Conservation (phyloP, 1,140 invertebrate genomes). For the Apis cerana region DNA sequence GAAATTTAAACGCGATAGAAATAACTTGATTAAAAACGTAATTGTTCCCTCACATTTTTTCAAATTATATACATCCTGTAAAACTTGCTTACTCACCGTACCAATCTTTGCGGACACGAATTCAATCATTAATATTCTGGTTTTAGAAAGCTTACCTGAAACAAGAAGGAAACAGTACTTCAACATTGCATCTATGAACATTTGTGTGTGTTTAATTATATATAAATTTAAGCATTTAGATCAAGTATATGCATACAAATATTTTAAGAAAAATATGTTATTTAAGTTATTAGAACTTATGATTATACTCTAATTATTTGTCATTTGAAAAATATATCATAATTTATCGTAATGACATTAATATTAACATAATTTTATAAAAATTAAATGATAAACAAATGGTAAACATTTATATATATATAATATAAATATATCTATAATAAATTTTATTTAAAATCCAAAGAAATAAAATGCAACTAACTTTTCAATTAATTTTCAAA, state of each 20-base stretch:
- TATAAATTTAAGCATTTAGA: background rate
- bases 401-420: background rate
- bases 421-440: background rate
- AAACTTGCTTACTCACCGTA: constrained; percentile 23
- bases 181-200: background rate
- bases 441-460: too few species aligned
- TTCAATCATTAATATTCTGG: constrained; percentile 47
- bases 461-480: too few species aligned
- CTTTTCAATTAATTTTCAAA: too few species aligned
- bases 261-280: constrained; percentile 15
- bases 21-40: background rate
- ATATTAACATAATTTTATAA: too few species aligned
- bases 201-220: constrained; percentile 37
- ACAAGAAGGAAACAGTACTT: constrained; percentile 53
- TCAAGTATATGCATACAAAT: background rate
- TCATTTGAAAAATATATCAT: background rate
- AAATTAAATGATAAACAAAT: too few species aligned
- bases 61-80: background rate
- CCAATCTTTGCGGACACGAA: constrained; percentile 36
- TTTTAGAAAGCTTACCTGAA: constrained; percentile 51
- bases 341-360: background rate
- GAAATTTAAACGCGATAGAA: background rate
- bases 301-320: background rate
- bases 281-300: background rate
- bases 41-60: background rate